Base-by-base conservation (phyloP, 1,140 invertebrate species). In the Panagrolaimus sp. region DNA sequence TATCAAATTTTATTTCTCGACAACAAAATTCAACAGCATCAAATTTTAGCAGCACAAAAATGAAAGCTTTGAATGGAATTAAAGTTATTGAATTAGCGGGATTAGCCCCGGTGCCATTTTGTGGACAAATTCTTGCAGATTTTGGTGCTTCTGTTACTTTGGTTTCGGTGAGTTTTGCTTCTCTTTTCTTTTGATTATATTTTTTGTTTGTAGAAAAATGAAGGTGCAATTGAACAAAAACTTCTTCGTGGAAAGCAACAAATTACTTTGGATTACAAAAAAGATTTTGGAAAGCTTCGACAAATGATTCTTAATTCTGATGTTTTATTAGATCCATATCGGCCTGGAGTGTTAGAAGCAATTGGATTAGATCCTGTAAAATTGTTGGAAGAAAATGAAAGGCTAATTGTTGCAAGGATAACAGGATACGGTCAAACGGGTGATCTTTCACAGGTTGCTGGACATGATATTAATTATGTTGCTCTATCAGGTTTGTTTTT, bases 381-480 rank as follows among this genome's bases (percentile, higher is more conserved):
- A 46, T 83, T 98, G 43, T 86, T 90, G 79, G 79, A 85, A 71
- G 85, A 88, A 15, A 98, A 98, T 86, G 89, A 90, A 8, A 85
- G 85, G 69, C 85, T 99, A 24, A 91, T 99, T 75, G 97, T 96
- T 86, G 93, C 94, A 9, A 86, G 94, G 78, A 84, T 99, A 26
- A 91, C 91, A 69, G 94, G 93, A 43, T 96, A 89, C 87, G 95
- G 96, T 0, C 94, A 98, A 84, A 85, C 83, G 71, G 94, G 94
- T 12, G 85, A 87, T 14, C 89, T 89, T 74, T 85, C 88, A 24
- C 79, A 88, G 64, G 89, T 88, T 84, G 94, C 93, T 76, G 96
- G 96, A 0, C 96, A 99, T 87, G 96, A 99, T 86, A 95, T 99
- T n/a, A 99, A 99, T 85, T 99, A 91, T 85, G 84, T 93, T 43